Evolutionary conservation across 1,140 invertebrate genomes (phyloP).

Genomic region (Conus betulinus): DNA sequence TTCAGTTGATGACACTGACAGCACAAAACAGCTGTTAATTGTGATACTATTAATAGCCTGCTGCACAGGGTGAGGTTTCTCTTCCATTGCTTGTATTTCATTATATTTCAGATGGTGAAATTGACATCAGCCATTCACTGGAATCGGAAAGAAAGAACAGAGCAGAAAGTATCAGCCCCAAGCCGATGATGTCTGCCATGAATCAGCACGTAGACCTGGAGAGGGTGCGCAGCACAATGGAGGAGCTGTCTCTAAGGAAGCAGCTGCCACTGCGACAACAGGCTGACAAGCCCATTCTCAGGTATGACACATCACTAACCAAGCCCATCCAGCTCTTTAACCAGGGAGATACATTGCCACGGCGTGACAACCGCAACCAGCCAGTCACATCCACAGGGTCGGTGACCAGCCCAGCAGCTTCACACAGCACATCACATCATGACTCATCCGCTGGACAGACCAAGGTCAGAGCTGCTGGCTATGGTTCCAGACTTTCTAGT

Average conservation of each 20-base stretch:
- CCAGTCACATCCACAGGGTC: not conserved
- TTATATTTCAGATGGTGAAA: not conserved
- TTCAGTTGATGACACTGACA: no score
- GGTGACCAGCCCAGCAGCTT: not conserved
- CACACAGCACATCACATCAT: not conserved
- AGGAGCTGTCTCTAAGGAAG: constrained; percentile 66
- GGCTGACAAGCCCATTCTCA: constrained; percentile 66
- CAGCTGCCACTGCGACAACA: constrained; percentile 69
- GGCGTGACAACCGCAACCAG: not conserved
- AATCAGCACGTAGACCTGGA: constrained; percentile 39
- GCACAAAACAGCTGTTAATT: no score
- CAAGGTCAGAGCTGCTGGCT: not conserved
- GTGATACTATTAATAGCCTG: no score
- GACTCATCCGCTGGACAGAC: not conserved
- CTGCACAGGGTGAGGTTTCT: no score
- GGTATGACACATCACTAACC: constrained; percentile 57
- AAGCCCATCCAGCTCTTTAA: constrained; percentile 61
- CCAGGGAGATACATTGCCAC: constrained; percentile 50
- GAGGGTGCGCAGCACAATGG: constrained; percentile 61
- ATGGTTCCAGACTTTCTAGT: not conserved
- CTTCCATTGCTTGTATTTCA: not conserved
- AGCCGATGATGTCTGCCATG: not conserved
- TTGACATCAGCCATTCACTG: not conserved
- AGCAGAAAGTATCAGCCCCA: not conserved
- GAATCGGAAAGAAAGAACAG: constrained; percentile 15